phyloP scores from a whole-genome alignment of 1,140 invertebrate genomes.

The Ganaspis sp. region DNA sequence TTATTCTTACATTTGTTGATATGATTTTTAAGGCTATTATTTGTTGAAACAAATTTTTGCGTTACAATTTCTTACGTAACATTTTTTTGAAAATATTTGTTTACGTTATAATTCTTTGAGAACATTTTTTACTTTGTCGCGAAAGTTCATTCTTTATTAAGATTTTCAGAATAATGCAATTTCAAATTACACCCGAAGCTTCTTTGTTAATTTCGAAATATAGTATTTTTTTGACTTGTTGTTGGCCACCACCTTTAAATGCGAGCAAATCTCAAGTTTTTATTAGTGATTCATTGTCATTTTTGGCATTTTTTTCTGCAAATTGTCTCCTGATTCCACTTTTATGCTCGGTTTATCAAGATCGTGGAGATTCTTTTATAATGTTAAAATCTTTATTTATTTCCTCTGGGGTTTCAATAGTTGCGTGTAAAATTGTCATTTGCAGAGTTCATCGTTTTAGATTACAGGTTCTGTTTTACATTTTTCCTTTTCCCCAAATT shows the following conservation, averaged over 20 bases:
- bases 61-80: too few species aligned
- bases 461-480: conserved; percentile 35
- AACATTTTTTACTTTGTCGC: too few species aligned
- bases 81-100: too few species aligned
- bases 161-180: too few species aligned
- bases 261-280: conserved; percentile 19
- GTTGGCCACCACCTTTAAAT: conserved; percentile 48
- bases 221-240: conserved; percentile 38
- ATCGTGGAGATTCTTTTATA: conserved; percentile 29
- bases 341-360: conserved; percentile 29
- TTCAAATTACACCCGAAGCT: conserved; percentile 17
- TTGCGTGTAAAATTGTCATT: conserved; percentile 42
- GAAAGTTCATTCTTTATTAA: too few species aligned
- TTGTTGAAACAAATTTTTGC: too few species aligned
- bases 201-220: conserved; percentile 32
- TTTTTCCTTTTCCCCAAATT: too few species aligned
- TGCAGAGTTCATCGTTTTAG: conserved; percentile 35
- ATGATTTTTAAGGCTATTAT: too few species aligned
- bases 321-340: conserved; percentile 35
- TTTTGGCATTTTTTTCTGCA: conserved; percentile 32
- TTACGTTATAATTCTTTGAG: too few species aligned
- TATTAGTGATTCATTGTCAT: conserved; percentile 42
- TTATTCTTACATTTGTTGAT: too few species aligned
- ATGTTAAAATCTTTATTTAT: conserved; percentile 45
- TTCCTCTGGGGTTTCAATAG: conserved; percentile 26